Conservation (phyloP, 2,888 invertebrate genomes). For the Tillus elongatus region DNA sequence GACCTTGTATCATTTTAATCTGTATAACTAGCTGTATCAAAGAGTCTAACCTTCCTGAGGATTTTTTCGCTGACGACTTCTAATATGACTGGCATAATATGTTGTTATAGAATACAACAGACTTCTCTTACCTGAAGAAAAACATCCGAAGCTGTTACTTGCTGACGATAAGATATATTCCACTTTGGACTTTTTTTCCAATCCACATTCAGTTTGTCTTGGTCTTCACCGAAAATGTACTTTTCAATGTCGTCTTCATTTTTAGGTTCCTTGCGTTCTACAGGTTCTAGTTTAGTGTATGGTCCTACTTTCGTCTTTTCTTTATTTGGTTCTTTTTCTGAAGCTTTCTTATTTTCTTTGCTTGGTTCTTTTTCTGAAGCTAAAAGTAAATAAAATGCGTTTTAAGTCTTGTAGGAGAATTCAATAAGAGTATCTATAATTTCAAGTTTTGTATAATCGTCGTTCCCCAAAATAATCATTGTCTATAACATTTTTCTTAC, state of each 20-base stretch:
- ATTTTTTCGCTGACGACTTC: too few relatives aligned
- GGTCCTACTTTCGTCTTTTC: constrained; percentile 35
- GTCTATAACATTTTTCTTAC: too few relatives aligned
- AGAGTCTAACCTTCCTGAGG: too few relatives aligned
- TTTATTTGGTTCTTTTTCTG: constrained; percentile 39
- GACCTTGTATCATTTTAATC: too few relatives aligned
- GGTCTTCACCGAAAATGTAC: constrained; percentile 33
- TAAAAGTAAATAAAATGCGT: constrained; percentile 34
- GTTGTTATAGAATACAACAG: too few relatives aligned
- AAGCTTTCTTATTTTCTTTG: too few relatives aligned
- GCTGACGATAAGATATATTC: constrained; percentile 75
- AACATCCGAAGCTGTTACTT: constrained; percentile 76
- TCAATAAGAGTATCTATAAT: too few relatives aligned
- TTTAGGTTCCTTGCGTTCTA: constrained; percentile 37
- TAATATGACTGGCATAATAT: too few relatives aligned
- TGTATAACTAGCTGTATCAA: too few relatives aligned
- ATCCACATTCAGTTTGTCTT: constrained; percentile 48
- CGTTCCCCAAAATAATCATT: too few relatives aligned
- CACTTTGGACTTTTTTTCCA: constrained; percentile 62
- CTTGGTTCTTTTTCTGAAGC: constrained; percentile 22
- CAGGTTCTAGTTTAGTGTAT: constrained; percentile 23
- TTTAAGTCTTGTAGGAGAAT: constrained; percentile 28
- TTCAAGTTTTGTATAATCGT: too few relatives aligned
- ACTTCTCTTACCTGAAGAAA: constrained; percentile 71
- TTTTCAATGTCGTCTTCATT: constrained; percentile 41